Evolutionary conservation across 2,797 vertebrate genomes (phyloP).

Genomic region (Moxostoma hubbsi): DNA sequence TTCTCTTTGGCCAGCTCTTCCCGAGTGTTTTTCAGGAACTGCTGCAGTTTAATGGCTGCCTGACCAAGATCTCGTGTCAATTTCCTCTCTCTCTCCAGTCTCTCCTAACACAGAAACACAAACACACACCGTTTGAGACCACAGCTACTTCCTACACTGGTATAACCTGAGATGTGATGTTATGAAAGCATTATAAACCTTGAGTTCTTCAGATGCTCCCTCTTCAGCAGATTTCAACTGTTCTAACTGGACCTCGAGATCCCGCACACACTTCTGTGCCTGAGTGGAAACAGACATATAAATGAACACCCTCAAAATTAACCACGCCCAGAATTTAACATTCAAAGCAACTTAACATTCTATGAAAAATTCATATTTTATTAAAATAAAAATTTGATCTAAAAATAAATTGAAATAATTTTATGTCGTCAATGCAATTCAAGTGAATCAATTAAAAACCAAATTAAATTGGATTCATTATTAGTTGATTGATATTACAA

Average conservation of each 20-base stretch:
- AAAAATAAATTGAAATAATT: neutral
- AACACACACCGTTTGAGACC: slow-evolving; percentile 5
- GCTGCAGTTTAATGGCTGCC: slow-evolving; percentile 88
- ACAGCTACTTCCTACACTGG: neutral
- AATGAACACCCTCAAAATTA: neutral
- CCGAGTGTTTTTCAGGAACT: slow-evolving; percentile 87
- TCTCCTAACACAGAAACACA: slow-evolving; percentile 76
- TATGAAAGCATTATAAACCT: slow-evolving; percentile 49
- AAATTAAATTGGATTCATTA: neutral
- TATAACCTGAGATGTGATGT: neutral
- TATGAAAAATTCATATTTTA: neutral
- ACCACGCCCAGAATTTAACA: neutral
- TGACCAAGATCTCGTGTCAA: slow-evolving; percentile 87
- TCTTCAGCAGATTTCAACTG: slow-evolving; percentile 52
- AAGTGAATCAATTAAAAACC: neutral
- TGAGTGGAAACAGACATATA: neutral
- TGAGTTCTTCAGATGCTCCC: slow-evolving; percentile 40
- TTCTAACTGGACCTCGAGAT: slow-evolving; percentile 54
- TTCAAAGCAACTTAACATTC: neutral
- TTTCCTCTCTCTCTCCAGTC: slow-evolving; percentile 92
- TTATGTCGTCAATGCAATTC: no score
- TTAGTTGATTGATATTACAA: no score
- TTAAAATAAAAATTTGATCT: neutral
- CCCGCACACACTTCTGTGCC: slow-evolving; percentile 53
- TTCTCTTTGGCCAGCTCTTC: slow-evolving; percentile 90